Percentiles rank a stretch among this genome's conserved stretches.
These are phyloP conservation scores for Amblyornis subalaris DNA, from an alignment of 2,113 vertebrate genomes.

Conservation along the genomic window DNA sequence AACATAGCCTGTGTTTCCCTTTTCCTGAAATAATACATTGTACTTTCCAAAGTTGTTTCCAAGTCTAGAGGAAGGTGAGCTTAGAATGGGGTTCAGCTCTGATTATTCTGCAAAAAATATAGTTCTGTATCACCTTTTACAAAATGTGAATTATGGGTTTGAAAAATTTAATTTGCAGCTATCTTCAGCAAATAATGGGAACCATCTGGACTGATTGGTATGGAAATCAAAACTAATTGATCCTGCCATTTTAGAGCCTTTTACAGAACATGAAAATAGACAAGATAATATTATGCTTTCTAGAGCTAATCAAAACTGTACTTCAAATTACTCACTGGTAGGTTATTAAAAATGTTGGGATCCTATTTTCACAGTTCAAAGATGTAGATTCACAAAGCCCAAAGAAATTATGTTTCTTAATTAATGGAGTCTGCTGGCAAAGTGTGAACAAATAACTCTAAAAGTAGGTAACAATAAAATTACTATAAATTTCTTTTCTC, in stretches of 20 bases:
- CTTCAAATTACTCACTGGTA: constrained; percentile 4
- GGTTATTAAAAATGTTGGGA: not conserved
- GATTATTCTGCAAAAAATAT: not conserved
- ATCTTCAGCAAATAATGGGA: constrained; percentile 57
- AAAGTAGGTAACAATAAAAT: not conserved
- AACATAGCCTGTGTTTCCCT: not conserved
- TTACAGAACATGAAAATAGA: constrained; percentile 59
- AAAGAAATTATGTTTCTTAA: not conserved
- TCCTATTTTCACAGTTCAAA: not conserved
- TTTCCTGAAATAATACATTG: not conserved
- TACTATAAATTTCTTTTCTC: not conserved
- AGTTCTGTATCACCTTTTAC: not conserved
- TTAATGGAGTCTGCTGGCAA: not conserved
- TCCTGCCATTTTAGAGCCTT: constrained; percentile 49
- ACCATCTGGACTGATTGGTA: constrained; percentile 60
- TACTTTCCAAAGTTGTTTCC: not conserved
- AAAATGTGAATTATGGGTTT: constrained; percentile 7
- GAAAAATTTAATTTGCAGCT: constrained; percentile 57
- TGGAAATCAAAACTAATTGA: constrained; percentile 66
- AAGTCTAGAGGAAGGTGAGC: not conserved
- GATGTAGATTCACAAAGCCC: not conserved
- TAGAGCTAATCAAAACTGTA: constrained; percentile 51
- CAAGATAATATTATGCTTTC: constrained; percentile 55
- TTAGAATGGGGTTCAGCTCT: not conserved
- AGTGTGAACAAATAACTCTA: not conserved